Conservation (phyloP, 2,113 vertebrate genomes). For the Mormyrus lacerda region DNA sequence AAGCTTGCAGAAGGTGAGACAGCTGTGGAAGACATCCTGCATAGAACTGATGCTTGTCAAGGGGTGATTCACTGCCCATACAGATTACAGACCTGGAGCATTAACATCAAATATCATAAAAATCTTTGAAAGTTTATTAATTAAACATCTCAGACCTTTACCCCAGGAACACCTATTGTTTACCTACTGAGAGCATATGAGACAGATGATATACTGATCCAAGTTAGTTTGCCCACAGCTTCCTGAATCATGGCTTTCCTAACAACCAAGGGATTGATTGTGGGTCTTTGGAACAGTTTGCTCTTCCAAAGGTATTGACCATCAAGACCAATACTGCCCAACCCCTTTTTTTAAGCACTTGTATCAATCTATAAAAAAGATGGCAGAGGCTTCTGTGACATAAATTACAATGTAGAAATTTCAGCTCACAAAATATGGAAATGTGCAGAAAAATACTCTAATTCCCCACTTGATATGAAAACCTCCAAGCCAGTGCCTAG, state of each 20-base stretch:
- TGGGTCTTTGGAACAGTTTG: neutral
- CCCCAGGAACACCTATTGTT: neutral
- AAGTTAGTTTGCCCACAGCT: neutral
- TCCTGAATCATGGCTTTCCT: neutral
- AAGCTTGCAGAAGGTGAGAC: neutral
- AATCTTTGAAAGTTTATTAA: neutral
- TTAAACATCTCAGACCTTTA: neutral
- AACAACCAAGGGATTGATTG: neutral
- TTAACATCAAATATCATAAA: neutral
- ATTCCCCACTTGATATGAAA: neutral
- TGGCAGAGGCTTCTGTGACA: neutral
- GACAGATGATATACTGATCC: neutral
- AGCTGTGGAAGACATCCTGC: neutral
- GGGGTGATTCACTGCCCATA: neutral
- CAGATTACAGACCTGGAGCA: neutral
- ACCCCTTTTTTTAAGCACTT: neutral
- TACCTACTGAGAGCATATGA: neutral
- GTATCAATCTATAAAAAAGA: neutral
- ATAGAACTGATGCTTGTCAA: neutral
- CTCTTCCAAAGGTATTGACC: too few species aligned
- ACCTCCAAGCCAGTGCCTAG: neutral
- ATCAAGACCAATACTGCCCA: neutral
- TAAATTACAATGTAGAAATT: neutral
- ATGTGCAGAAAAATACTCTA: neutral
- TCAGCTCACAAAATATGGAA: neutral